Base-by-base conservation (phyloP, 2,113 vertebrate species). In the Burhinus bistriatus region DNA sequence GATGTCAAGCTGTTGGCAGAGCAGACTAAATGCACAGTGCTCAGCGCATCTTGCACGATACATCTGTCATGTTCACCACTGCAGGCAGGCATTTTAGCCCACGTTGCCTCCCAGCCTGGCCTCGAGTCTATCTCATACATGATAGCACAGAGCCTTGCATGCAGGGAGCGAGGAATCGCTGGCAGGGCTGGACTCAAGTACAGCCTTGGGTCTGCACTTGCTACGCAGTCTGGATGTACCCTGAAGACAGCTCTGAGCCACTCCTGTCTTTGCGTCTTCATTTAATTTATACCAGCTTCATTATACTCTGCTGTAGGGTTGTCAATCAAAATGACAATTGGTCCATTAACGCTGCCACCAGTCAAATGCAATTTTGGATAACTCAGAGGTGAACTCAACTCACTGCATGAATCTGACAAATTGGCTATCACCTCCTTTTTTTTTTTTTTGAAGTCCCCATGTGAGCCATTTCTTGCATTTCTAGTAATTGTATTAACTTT, bases 301-400 rank as follows among this genome's bases (percentile, higher is more conserved):
- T 49, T 27, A 34, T 12, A 23, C 44, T 75, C 47, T 58, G 62
- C 71, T 44, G 45, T 11, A 51, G 64, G 20, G 21, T 2, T 93
- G 86, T 96, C 95, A 81, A 8, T 96, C 96, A 88, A 83, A 91
- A 69, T 65, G 94, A 90, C 92, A 85, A 17, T 20, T 7, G 2
- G 64, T 11, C 75, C 75, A 85, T 81, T 76, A 58, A 78, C 42
- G 52, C 62, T 83, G 79, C 58, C 57, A 90, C 25, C 18, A 59
- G 82, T 59, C 85, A 92, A 71, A 92, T 13, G 72, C 71, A 76
- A 79, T 91, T 94, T 70, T 51, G 59, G 68, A 11, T 79, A 82
- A 64, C 54, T 69, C 65, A 15, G 52, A 90, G 59, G 82, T 85
- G 55, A 93, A 82, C 42, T 70, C 54, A 54, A 54, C 51, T 86